Conservation (phyloP, 2,113 vertebrate species). For the Siniperca knerii region DNA sequence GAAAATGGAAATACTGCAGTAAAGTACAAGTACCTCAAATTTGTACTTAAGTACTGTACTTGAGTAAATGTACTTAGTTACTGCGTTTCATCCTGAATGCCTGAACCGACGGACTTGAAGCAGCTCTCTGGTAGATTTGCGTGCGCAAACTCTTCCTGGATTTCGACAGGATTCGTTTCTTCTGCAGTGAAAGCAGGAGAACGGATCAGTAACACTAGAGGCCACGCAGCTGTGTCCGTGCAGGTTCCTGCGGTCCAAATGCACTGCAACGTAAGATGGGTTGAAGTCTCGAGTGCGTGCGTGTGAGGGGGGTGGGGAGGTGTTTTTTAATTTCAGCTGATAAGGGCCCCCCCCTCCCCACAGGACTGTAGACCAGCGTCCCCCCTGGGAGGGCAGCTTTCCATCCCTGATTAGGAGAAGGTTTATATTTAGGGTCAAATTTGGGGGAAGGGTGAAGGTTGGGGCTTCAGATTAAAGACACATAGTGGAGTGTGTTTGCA, state of each 20-base stretch:
- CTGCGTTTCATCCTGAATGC: too few species aligned
- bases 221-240: constrained; percentile 17
- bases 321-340: constrained; percentile 45
- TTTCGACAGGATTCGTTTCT: too few species aligned
- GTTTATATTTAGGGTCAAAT: constrained; percentile 75
- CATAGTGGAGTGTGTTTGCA: not conserved
- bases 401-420: constrained; percentile 71
- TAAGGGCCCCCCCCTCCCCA: not conserved
- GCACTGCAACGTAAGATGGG: not conserved
- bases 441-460: constrained; percentile 58
- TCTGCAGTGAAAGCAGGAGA: not conserved
- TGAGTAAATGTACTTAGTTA: too few species aligned
- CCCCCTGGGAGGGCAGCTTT: constrained; percentile 39
- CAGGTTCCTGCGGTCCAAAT: not conserved
- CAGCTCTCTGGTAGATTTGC: not conserved
- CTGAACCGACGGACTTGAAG: too few species aligned
- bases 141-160: not conserved
- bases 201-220: not conserved
- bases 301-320: constrained; percentile 9
- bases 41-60: too few species aligned
- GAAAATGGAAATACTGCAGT: too few species aligned
- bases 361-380: constrained; percentile 5
- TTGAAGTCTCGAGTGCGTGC: not conserved
- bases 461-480: constrained; percentile 29
- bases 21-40: too few species aligned